These are phyloP conservation scores for Tethea ocularis DNA, from an alignment of 2,888 invertebrate genomes.

Conservation along the genomic window DNA sequence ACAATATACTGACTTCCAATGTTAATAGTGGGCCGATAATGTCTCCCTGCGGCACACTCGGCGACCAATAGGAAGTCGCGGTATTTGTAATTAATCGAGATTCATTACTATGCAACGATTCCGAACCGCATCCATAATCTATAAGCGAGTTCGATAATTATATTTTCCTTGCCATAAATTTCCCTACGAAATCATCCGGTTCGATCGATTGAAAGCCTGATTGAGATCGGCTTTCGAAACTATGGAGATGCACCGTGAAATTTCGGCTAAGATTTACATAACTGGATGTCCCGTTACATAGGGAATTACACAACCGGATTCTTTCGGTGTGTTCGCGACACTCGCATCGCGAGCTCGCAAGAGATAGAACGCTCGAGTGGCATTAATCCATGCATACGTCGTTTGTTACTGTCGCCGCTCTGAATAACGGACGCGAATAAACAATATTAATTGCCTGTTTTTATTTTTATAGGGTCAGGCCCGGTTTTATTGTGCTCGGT, in stretches of 20 bases:
- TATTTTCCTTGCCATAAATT: constrained; percentile 38
- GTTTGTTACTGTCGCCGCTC: constrained; percentile 71
- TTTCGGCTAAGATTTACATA: constrained; percentile 81
- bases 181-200: constrained; percentile 38
- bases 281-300: constrained; percentile 81
- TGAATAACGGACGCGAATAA: constrained; percentile 77
- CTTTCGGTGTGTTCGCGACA: constrained; percentile 40
- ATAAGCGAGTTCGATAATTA: constrained; percentile 39
- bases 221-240: constrained; percentile 74
- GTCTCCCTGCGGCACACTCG: constrained; percentile 48
- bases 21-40: constrained; percentile 41
- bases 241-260: constrained; percentile 68
- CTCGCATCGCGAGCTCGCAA: constrained; percentile 25
- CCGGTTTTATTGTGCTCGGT: constrained; percentile 64
- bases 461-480: constrained; percentile 74
- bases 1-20: constrained; percentile 29
- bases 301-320: constrained; percentile 79
- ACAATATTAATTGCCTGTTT: constrained; percentile 79
- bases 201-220: constrained; percentile 57
- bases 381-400: constrained; percentile 66
- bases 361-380: constrained; percentile 38
- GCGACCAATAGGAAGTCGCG: constrained; percentile 47
- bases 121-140: constrained; percentile 48
- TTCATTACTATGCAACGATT: constrained; percentile 52
- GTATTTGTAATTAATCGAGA: constrained; percentile 50